These are phyloP conservation scores for Anarrhichthys ocellatus DNA, from an alignment of 2,113 vertebrate genomes.

Conservation along the genomic window DNA sequence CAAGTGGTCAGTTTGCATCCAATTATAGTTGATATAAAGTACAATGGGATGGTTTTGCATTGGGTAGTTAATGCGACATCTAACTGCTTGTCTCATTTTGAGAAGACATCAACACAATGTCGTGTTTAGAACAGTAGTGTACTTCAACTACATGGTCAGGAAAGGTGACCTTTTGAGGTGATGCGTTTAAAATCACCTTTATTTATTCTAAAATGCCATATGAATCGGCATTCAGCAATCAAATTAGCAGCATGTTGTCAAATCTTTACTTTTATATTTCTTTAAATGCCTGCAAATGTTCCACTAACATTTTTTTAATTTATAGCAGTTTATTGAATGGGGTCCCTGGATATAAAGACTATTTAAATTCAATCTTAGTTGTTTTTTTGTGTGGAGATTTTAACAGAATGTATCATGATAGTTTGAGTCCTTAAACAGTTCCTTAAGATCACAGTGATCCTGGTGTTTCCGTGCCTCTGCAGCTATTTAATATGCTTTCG, in stretches of 20 bases:
- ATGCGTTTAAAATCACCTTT: not conserved
- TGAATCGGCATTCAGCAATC: not conserved
- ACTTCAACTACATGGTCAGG: too few relatives aligned
- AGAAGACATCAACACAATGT: not conserved
- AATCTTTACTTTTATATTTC: not conserved
- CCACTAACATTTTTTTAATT: not conserved
- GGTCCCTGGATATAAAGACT: not conserved
- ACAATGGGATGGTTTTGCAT: not conserved
- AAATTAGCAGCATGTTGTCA: not conserved
- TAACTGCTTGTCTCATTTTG: not conserved
- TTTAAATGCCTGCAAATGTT: not conserved
- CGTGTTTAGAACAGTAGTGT: not conserved
- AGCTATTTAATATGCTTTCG: constrained; percentile 34
- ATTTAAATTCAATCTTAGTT: not conserved
- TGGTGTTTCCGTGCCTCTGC: not conserved
- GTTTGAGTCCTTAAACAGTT: not conserved
- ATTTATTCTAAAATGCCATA: not conserved
- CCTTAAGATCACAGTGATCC: not conserved
- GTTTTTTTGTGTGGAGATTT: not conserved
- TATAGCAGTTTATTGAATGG: not conserved
- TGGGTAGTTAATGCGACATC: not conserved
- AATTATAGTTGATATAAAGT: not conserved
- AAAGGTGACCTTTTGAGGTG: not conserved
- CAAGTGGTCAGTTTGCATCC: not conserved
- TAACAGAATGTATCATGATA: not conserved